Conservation (phyloP, 1,140 invertebrate species). For the Pectinophora gossypiella region DNA sequence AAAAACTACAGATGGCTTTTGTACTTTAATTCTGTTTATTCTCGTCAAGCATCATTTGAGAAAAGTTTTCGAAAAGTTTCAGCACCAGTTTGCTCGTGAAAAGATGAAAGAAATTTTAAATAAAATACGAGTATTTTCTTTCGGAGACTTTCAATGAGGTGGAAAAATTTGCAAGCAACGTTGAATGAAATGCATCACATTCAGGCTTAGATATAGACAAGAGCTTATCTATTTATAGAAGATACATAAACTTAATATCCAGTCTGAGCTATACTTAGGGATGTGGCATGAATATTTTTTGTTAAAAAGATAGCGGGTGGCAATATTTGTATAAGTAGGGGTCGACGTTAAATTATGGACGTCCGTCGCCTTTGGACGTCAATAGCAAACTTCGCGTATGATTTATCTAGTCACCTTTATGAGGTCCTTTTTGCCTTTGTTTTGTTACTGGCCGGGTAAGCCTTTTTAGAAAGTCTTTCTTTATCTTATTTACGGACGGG, state of each 20-base stretch:
- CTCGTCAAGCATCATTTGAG: slow-evolving; percentile 5
- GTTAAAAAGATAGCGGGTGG: too few relatives aligned
- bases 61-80: slow-evolving; percentile 1
- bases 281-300: too few relatives aligned
- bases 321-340: too few relatives aligned
- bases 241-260: too few relatives aligned
- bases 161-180: slow-evolving; percentile 20
- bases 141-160: slow-evolving; percentile 17
- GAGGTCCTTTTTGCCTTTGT: too few relatives aligned
- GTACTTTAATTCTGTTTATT: slow-evolving; percentile 12
- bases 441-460: too few relatives aligned
- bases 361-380: not conserved
- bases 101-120: slow-evolving; percentile 4
- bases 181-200: slow-evolving; percentile 20
- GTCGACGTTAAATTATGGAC: not conserved
- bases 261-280: too few relatives aligned
- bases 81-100: slow-evolving; percentile 1
- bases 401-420: not conserved
- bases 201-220: slow-evolving; percentile 6
- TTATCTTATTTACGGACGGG: too few relatives aligned
- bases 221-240: too few relatives aligned
- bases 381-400: not conserved
- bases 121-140: slow-evolving; percentile 5
- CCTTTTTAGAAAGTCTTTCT: too few relatives aligned
- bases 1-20: slow-evolving; percentile 11